Percentiles rank a stretch among this genome's conserved stretches.
Conservation (phyloP, 2,888 invertebrate genomes). For the Gastracanthus pulcherrimus region DNA sequence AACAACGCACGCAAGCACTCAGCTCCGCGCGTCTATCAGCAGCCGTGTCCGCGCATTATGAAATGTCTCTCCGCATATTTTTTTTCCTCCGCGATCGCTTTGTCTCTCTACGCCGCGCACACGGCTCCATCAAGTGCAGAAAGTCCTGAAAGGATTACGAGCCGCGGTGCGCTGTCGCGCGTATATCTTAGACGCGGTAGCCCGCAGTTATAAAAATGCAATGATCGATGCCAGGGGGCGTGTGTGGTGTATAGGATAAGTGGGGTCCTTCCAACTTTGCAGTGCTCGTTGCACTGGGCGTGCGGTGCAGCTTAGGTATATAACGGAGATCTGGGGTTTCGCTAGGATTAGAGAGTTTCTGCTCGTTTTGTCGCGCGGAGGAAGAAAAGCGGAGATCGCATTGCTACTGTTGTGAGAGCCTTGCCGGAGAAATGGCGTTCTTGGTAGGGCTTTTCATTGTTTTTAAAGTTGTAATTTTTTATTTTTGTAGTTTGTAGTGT, state of each 20-base stretch:
- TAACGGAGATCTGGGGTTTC: constrained; percentile 24
- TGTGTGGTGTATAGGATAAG: constrained; percentile 29
- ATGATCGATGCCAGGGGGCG: constrained; percentile 48
- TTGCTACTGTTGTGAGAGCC: background rate
- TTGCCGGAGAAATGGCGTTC: constrained; percentile 21
- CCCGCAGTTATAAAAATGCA: constrained; percentile 51
- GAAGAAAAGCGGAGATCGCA: background rate
- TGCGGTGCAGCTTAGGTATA: no score
- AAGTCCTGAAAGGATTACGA: constrained; percentile 27
- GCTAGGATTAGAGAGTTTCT: constrained; percentile 39
- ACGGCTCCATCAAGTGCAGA: constrained; percentile 1
- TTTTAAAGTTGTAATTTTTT: no score
- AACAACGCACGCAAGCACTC: background rate
- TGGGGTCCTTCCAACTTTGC: constrained; percentile 40
- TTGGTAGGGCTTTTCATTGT: constrained; percentile 13
- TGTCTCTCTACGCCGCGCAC: background rate
- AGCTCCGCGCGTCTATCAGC: background rate
- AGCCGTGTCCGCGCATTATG: background rate
- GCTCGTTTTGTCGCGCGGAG: background rate
- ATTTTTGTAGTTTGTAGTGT: no score
- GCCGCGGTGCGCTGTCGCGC: background rate
- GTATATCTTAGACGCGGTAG: constrained; percentile 2
- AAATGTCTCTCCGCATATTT: background rate
- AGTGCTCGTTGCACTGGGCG: no score
- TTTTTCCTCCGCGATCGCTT: background rate